Conservation (phyloP, 2,113 vertebrate species). For the Glaucomys volans region DNA sequence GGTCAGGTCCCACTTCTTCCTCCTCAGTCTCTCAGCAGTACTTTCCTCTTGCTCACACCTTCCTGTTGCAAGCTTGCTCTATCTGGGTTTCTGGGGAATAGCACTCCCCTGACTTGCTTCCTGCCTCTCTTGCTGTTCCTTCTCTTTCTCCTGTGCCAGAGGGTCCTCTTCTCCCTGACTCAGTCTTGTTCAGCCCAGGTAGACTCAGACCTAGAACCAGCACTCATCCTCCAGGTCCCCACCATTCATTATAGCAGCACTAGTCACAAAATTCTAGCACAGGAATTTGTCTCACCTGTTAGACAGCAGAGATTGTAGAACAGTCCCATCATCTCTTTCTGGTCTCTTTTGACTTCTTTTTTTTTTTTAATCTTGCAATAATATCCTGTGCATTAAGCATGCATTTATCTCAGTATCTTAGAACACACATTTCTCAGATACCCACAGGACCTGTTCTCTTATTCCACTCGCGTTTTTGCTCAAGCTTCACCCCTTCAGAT, state of each 20-base stretch:
- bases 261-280: no score
- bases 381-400: neutral
- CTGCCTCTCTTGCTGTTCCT: neutral
- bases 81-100: neutral
- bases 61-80: neutral
- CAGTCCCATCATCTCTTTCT: neutral
- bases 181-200: neutral
- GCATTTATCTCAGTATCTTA: neutral
- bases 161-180: neutral
- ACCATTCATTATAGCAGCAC: neutral
- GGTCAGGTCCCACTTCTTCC: neutral
- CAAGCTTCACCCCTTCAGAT: neutral
- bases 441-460: neutral
- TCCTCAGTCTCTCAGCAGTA: neutral
- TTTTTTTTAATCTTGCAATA: neutral
- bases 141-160: neutral
- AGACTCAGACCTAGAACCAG: neutral
- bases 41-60: neutral
- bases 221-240: neutral
- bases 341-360: slow-evolving; percentile 23
- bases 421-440: neutral
- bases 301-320: neutral
- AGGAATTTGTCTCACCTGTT: neutral
- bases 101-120: neutral
- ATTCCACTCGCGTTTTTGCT: neutral